phyloP scores from a whole-genome alignment of 2,113 vertebrate genomes.

The Tautogolabrus adspersus region DNA sequence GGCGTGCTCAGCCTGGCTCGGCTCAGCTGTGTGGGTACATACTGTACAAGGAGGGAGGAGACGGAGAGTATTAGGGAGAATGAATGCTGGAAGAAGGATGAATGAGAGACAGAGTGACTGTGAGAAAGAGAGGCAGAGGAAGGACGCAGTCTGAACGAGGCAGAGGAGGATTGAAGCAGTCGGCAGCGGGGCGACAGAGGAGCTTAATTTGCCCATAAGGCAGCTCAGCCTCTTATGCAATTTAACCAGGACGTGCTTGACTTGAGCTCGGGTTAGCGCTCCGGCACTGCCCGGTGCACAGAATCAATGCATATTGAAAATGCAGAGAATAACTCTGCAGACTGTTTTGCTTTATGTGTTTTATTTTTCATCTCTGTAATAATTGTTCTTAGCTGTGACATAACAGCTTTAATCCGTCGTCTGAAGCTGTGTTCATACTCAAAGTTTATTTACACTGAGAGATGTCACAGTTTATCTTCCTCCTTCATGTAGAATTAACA shows the following conservation, averaged over 20 bases:
- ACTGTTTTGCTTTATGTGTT: slow-evolving; percentile 43
- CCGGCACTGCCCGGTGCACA: slow-evolving; percentile 48
- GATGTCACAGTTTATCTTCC: neutral
- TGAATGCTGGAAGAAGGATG: slow-evolving; percentile 18
- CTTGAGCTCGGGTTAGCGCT: slow-evolving; percentile 64
- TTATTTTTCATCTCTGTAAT: slow-evolving; percentile 43
- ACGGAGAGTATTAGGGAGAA: slow-evolving; percentile 31
- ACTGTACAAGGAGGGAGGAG: slow-evolving; percentile 65
- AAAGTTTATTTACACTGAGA: neutral
- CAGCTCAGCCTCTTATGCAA: slow-evolving; percentile 76
- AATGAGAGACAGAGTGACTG: slow-evolving; percentile 25
- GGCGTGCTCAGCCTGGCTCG: slow-evolving; percentile 70
- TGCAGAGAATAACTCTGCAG: slow-evolving; percentile 41
- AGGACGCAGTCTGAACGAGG: slow-evolving; percentile 53
- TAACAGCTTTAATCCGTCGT: slow-evolving; percentile 15
- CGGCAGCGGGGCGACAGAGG: slow-evolving; percentile 65
- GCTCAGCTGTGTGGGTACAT: slow-evolving; percentile 66
- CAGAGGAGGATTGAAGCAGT: slow-evolving; percentile 60
- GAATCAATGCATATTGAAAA: slow-evolving; percentile 69
- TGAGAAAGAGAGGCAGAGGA: slow-evolving; percentile 32
- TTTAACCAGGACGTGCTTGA: slow-evolving; percentile 76
- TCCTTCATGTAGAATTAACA: neutral
- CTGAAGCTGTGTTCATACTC: neutral
- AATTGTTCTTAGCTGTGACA: slow-evolving; percentile 39
- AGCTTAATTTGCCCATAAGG: slow-evolving; percentile 76